A percentile compares a stretch with the other conserved stretches of the same genome.
These are phyloP conservation scores for Mycalesis mineus DNA, from an alignment of 2,888 invertebrate species.

Conservation along the genomic window DNA sequence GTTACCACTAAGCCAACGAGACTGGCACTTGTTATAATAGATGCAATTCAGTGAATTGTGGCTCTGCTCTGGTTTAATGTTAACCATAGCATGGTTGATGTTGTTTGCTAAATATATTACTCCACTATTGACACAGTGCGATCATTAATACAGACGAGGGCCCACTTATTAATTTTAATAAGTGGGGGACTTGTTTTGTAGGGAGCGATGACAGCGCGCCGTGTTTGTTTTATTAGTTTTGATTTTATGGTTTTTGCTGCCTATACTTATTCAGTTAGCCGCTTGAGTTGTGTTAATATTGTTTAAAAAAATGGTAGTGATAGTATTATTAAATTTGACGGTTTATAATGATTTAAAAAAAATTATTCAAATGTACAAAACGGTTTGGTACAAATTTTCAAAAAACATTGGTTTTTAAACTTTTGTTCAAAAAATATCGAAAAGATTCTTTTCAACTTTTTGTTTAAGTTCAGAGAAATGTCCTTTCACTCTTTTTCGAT, in stretches of 20 bases:
- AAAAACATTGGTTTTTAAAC: no score
- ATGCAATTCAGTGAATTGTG: conserved; percentile 4
- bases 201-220: conserved; percentile 57
- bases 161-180: conserved; percentile 78
- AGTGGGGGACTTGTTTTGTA: conserved; percentile 63
- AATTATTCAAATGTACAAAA: no score
- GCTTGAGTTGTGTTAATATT: conserved; percentile 8
- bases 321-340: no score
- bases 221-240: conserved; percentile 68
- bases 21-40: conserved; percentile 6
- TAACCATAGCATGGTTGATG: conserved; percentile 39
- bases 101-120: conserved; percentile 75
- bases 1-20: no score
- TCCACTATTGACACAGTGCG: conserved; percentile 72
- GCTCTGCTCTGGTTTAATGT: conserved; percentile 11
- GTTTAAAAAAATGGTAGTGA: no score
- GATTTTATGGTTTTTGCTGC: conserved; percentile 61
- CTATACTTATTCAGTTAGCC: conserved; percentile 24
- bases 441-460: no score
- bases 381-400: no score
- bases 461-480: no score
- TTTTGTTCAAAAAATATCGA: no score
- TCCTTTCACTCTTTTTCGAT: no score
- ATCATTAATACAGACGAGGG: conserved; percentile 74
- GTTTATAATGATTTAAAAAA: no score